Conservation (phyloP, 2,113 vertebrate species). For the Corvus hawaiiensis region DNA sequence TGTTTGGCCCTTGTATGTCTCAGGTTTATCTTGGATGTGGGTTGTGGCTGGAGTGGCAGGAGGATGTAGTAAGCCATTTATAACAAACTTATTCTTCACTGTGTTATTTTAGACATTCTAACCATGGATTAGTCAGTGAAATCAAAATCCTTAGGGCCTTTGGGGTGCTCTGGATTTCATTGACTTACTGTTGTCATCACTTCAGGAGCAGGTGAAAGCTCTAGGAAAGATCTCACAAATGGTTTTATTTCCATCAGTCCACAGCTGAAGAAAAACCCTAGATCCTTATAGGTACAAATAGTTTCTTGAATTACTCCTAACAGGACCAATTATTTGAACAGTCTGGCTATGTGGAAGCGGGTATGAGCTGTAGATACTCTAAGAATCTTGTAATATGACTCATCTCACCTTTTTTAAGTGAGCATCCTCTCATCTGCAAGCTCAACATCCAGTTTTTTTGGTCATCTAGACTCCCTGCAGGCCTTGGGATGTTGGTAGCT, state of each 20-base stretch:
- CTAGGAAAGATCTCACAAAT: neutral
- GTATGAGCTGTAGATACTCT: neutral
- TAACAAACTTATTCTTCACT: neutral
- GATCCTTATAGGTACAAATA: neutral
- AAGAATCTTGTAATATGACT: neutral
- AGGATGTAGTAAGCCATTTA: neutral
- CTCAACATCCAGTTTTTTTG: neutral
- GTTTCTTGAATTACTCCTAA: neutral
- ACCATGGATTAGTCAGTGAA: neutral
- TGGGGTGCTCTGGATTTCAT: neutral
- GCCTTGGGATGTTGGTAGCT: neutral
- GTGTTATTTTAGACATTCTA: neutral
- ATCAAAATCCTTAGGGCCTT: neutral
- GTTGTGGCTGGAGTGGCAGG: neutral
- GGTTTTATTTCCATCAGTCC: neutral
- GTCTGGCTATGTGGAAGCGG: neutral
- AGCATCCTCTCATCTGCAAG: neutral
- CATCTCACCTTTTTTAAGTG: neutral
- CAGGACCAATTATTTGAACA: neutral
- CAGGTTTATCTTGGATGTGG: neutral
- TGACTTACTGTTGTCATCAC: neutral
- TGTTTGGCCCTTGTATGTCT: neutral
- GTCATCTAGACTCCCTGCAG: neutral
- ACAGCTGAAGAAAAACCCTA: neutral
- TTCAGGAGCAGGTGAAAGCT: neutral